Evolutionary conservation across 1,140 invertebrate genomes (phyloP).

Genomic region (Protaetia brevitarsis): DNA sequence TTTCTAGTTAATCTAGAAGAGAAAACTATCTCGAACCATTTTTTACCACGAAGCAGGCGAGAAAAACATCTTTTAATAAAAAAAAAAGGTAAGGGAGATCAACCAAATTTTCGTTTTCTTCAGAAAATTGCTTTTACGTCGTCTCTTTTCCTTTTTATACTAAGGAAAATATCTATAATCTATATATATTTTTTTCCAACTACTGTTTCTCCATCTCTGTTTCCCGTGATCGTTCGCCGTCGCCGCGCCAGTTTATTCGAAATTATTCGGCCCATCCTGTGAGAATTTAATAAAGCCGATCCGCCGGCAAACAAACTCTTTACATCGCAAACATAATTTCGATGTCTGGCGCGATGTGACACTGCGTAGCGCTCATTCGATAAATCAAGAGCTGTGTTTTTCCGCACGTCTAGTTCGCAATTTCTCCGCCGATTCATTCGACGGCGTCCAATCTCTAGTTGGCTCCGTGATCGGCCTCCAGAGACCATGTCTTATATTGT

Average conservation of each 20-base stretch:
- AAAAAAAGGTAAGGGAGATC: not conserved
- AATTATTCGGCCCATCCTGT: constrained; percentile 20
- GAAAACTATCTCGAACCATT: not conserved
- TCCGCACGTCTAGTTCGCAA: constrained; percentile 40
- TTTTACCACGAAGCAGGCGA: not conserved
- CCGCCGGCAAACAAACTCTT: constrained; percentile 22
- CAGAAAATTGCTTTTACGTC: not conserved
- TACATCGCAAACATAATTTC: constrained; percentile 35
- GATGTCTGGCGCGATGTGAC: constrained; percentile 36
- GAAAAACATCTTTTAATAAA: not conserved
- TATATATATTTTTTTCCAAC: not conserved
- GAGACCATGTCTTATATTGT: constrained; percentile 34
- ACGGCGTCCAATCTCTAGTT: constrained; percentile 34
- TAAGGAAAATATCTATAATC: not conserved
- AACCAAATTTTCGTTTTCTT: not conserved
- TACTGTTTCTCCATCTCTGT: not conserved
- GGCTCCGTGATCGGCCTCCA: constrained; percentile 39
- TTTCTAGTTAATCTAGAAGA: no score
- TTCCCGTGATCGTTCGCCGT: not conserved
- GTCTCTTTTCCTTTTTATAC: not conserved
- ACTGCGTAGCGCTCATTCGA: constrained; percentile 33
- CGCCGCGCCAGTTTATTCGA: not conserved
- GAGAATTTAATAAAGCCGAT: constrained; percentile 25
- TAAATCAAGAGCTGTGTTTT: constrained; percentile 43
- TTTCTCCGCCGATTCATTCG: constrained; percentile 35